Conservation (phyloP, 2,113 vertebrate genomes). For the Gobiocypris rarus region DNA sequence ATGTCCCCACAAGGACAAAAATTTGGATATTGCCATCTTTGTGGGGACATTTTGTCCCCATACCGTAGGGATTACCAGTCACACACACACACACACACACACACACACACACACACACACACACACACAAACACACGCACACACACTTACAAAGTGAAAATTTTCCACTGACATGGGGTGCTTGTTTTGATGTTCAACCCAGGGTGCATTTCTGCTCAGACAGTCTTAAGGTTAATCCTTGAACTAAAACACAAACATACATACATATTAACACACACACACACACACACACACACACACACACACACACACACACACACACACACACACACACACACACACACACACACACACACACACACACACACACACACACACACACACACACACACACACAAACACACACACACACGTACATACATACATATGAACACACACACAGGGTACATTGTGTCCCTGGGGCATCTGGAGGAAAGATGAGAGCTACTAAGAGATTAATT, state of each 20-base stretch:
- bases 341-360: slow-evolving; percentile 28
- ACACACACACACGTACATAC: slow-evolving; percentile 24
- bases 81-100: too few relatives aligned
- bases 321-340: slow-evolving; percentile 28
- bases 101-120: background rate
- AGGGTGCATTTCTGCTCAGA: slow-evolving; percentile 33
- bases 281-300: slow-evolving; percentile 13
- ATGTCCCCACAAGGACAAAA: too few relatives aligned
- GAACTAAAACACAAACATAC: too few relatives aligned
- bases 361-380: slow-evolving; percentile 24
- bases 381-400: background rate
- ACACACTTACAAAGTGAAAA: background rate
- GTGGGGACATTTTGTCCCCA: too few relatives aligned
- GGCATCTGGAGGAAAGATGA: slow-evolving; percentile 47
- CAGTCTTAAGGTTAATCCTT: slow-evolving; percentile 40
- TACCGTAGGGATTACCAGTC: too few relatives aligned
- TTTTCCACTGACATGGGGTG: slow-evolving; percentile 20
- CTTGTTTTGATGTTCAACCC: slow-evolving; percentile 45
- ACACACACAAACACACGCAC: too few relatives aligned
- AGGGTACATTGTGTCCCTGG: slow-evolving; percentile 52
- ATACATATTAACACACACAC: too few relatives aligned
- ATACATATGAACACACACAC: slow-evolving; percentile 13
- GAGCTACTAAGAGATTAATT: slow-evolving; percentile 53
- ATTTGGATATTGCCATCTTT: too few relatives aligned
- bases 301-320: slow-evolving; percentile 2